Evolutionary conservation across 1,140 invertebrate species (phyloP).

Genomic region (Caenorhabditis inopinata): DNA sequence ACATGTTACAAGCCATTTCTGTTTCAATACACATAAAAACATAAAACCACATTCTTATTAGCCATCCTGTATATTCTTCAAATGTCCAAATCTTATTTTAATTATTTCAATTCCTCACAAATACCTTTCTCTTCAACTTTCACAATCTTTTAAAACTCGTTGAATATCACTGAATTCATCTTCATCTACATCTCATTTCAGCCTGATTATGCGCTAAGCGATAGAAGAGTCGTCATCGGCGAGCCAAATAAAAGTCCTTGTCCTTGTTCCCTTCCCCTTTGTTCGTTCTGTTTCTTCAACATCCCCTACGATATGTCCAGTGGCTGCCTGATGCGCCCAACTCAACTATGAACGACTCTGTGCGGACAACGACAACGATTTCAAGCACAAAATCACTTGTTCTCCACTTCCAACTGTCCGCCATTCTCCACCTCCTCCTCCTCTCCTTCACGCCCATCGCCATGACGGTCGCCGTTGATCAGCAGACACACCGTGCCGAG

Average conservation of each 20-base stretch:
- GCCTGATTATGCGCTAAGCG: constrained; percentile 27
- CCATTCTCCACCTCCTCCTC: constrained; percentile 18
- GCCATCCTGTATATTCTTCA: no score
- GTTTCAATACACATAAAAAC: no score
- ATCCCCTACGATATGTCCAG: constrained; percentile 29
- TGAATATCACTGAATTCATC: no score
- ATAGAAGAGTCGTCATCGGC: constrained; percentile 28
- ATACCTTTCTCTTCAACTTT: no score
- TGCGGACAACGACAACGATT: constrained; percentile 30
- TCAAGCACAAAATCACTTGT: constrained; percentile 32
- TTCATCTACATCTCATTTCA: background rate
- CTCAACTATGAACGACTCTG: constrained; percentile 33
- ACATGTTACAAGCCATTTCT: no score
- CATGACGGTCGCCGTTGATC: background rate
- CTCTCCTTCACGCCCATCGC: background rate
- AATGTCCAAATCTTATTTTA: no score
- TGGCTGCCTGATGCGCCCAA: constrained; percentile 32
- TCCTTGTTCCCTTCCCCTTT: constrained; percentile 6
- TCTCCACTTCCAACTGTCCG: constrained; percentile 24
- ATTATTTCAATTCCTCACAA: no score
- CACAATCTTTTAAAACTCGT: no score
- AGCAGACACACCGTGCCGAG: background rate
- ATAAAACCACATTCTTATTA: no score
- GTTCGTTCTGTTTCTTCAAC: constrained; percentile 16
- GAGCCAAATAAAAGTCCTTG: constrained; percentile 30